Evolutionary conservation across 2,113 vertebrate species (phyloP).

Genomic region (Pongo pygmaeus): DNA sequence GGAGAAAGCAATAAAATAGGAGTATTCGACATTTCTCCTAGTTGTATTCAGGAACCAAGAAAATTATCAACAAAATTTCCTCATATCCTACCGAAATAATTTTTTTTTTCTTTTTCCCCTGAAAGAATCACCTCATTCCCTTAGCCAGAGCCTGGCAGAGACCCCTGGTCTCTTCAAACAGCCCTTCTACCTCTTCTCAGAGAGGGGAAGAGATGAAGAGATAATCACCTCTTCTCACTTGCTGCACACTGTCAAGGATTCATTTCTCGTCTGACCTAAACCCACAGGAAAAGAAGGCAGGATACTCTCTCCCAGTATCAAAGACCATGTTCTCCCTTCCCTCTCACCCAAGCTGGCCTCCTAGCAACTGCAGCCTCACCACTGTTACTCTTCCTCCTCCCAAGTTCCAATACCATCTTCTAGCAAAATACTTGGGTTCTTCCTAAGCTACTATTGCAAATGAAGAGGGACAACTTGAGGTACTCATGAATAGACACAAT

Average conservation of each 20-base stretch:
- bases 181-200: background rate
- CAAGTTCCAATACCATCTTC: background rate
- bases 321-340: background rate
- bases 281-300: background rate
- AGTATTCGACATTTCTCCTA: background rate
- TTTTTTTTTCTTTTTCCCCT: background rate
- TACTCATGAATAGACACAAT: background rate
- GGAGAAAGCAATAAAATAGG: background rate
- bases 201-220: too few relatives aligned
- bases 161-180: background rate
- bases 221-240: background rate
- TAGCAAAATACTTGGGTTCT: conserved; percentile 31
- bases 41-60: background rate
- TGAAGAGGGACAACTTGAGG: background rate
- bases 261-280: conserved; percentile 31
- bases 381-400: background rate
- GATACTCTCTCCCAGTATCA: background rate
- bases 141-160: background rate
- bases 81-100: background rate
- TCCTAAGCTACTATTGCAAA: background rate
- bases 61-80: background rate
- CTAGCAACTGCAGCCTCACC: background rate
- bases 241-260: background rate
- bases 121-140: background rate
- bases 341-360: background rate